Evolutionary conservation across 2,113 vertebrate species (phyloP), one percentile per base, ranked within the genome.

Genomic region (Stercorarius parasiticus): DNA sequence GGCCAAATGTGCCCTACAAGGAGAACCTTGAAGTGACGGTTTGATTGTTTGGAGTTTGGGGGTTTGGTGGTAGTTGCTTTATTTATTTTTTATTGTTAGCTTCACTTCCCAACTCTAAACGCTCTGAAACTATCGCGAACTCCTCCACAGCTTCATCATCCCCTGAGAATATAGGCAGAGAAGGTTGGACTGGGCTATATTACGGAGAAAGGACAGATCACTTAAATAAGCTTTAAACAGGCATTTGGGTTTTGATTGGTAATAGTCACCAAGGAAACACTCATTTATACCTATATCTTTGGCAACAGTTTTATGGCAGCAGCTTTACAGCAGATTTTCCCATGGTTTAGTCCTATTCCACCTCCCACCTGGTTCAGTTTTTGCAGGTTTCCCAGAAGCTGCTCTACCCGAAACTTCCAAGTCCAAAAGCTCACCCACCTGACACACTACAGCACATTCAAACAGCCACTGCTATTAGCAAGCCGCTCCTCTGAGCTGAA

Each of bases 221-320:
- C 0, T 1, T 45, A 66, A 67, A 61, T 25, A 67, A 91, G 19
- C 3, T 81, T 62, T 59, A 64, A 84, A 7, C 10, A 71, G 10
- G 15, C 2, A 3, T n/a, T 50, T 26, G 8, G 2, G 1, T 49
- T 81, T 45, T 20, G 10, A 27, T 5, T 17, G 30, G 27, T 16
- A 64, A 49, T 16, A 70, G 38, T 15, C 65, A 49, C 22, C 42
- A 74, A 7, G 76, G 32, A 23, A 79, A 71, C 17, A 61, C 2
- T 61, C 15, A 21, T 56, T 52, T 73, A 15, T 13, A 78, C 9
- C 6, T 1, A 16, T 1, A 2, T 3, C 47, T 82, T 85, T 82
- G 38, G 26, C 30, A 71, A 2, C 23, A 74, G 12, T 30, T 49
- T 36, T 22, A 42, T 4, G 29, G 62, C 32, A 83, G 67, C n/a